These are phyloP conservation scores for Poeciliopsis presidionis DNA, from an alignment of 2,797 vertebrate species.

Conservation along the genomic window DNA sequence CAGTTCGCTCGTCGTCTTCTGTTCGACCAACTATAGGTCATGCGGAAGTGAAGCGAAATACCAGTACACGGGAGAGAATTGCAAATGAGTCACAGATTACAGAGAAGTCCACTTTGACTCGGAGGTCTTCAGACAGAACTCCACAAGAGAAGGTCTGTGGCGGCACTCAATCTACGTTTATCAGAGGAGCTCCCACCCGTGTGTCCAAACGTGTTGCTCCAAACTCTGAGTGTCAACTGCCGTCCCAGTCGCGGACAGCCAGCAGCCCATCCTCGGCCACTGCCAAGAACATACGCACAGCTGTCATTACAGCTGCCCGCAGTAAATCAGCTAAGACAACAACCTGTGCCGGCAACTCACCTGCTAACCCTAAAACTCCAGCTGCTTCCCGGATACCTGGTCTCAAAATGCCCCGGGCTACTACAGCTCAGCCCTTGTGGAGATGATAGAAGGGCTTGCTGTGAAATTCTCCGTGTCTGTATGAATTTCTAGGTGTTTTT, in stretches of 20 bases:
- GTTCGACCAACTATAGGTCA: conserved; percentile 39
- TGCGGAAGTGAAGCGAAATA: conserved; percentile 69
- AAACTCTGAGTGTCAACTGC: conserved; percentile 67
- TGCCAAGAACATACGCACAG: conserved; percentile 81
- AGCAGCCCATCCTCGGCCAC: conserved; percentile 74
- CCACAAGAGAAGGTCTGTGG: conserved; percentile 59
- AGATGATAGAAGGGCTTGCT: conserved; percentile 63
- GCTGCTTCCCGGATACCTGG: conserved; percentile 69
- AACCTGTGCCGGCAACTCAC: conserved; percentile 33
- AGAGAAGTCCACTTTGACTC: conserved; percentile 51
- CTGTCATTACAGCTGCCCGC: conserved; percentile 77
- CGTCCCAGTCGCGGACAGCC: conserved; percentile 51
- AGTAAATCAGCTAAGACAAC: conserved; percentile 75
- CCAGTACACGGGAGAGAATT: conserved; percentile 63
- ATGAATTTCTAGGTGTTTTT: conserved; percentile 13
- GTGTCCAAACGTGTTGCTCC: conserved; percentile 81
- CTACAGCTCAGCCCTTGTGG: conserved; percentile 76
- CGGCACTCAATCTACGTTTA: conserved; percentile 56
- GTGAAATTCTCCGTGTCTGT: conserved; percentile 9
- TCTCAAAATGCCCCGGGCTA: conserved; percentile 72
- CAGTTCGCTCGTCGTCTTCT: conserved; percentile 60
- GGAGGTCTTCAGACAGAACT: conserved; percentile 61
- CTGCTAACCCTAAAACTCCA: conserved; percentile 62
- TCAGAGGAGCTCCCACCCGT: conserved; percentile 73
- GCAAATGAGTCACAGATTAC: conserved; percentile 43